A percentile compares a stretch with the other conserved stretches of the same genome.
phyloP scores from a whole-genome alignment of 2,888 invertebrate genomes.

The Thera obeliscata region DNA sequence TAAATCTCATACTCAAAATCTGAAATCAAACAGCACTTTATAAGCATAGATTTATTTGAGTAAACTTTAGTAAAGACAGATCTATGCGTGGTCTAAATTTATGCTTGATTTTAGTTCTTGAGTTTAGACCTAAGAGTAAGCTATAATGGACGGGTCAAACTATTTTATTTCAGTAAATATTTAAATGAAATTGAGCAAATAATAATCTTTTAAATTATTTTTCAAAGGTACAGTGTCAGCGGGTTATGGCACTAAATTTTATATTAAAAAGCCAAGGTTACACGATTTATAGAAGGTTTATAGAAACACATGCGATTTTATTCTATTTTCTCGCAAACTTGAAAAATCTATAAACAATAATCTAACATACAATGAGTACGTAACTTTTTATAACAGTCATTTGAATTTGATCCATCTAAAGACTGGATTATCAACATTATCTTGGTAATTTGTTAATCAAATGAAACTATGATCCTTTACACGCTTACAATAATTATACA shows the following conservation, averaged over 20 bases:
- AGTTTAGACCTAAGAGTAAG: constrained; percentile 30
- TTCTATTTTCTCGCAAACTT: constrained; percentile 26
- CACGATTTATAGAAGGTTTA: constrained; percentile 39
- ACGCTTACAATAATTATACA: neutral
- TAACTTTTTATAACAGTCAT: neutral
- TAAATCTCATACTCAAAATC: neutral
- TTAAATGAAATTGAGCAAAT: constrained; percentile 61
- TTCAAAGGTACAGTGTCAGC: constrained; percentile 53
- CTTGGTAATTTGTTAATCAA: neutral
- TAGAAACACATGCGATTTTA: constrained; percentile 7
- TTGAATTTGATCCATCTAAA: constrained; percentile 5
- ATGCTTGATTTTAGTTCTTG: neutral
- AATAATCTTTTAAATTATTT: constrained; percentile 40
- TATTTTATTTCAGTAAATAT: constrained; percentile 26
- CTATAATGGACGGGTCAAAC: constrained; percentile 58
- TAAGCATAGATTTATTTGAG: neutral
- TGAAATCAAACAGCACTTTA: neutral
- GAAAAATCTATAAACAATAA: constrained; percentile 28
- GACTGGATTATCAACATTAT: too few species aligned
- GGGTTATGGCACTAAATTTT: constrained; percentile 70
- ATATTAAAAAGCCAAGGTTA: constrained; percentile 42
- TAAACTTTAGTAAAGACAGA: neutral
- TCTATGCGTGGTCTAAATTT: neutral
- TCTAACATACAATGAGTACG: constrained; percentile 3
- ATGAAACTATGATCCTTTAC: neutral